Base-by-base conservation (phyloP, 2,888 invertebrate genomes). In the Hirtodrosophila histrioides region DNA sequence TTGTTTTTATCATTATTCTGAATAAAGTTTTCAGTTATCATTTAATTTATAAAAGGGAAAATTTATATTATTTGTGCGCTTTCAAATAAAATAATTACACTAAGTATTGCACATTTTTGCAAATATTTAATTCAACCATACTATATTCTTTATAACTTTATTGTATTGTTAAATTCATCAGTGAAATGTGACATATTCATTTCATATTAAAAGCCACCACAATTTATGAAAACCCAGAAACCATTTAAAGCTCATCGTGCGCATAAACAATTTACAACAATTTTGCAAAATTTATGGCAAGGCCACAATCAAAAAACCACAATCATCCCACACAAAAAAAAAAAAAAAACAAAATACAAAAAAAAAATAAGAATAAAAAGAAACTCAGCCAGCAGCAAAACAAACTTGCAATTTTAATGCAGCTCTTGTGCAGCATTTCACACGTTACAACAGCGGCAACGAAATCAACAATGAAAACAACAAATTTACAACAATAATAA, bases 401-500 rank as follows among this genome's bases (percentile, higher is more conserved):
- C 0, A 24, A 53, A 56, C 49, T 64, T 65, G 48, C 27, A 53
- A 51, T 56, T 56, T 62, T 23, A 48, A 68, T 62, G 55, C 56
- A 50, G 54, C 23, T 57, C 48, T 51, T 36, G 36, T 0, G 17
- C 43, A 46, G 40, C 44, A 27, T 60, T 76, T 73, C 60, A 63
- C 71, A 75, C 74, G 17, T 51, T 43, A 39, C 33, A 64, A 7
- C 56, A 61, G 33, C 49, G 68, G 45, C 53, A 60, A 60, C 27
- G 48, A 56, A 23, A 29, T 45, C 53, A 60, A 60, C 27, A 51
- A 56, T 12, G 17, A 45, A 9, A 45, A 27, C 39, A 70, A 60
- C 35, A 45, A 69, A 62, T 67, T 63, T 54, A 45, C 48, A 69
- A 71, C 55, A 71, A 78, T 74, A 80, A 76, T 74, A 80, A 78